Evolutionary conservation across 2,113 vertebrate genomes (phyloP).

Genomic region (Xenus cinereus): DNA sequence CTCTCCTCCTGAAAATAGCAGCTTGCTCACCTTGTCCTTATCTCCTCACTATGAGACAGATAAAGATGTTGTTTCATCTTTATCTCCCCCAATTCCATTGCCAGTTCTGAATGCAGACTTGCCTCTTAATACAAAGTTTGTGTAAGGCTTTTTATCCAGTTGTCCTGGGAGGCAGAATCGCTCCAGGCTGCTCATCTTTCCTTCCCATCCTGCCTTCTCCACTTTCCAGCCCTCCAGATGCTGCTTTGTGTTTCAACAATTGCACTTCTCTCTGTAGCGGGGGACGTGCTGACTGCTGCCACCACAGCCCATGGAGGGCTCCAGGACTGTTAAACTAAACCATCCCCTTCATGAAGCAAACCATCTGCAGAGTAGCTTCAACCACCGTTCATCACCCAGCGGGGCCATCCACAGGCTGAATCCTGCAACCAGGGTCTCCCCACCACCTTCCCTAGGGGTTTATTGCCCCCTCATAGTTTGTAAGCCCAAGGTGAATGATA

Average conservation of each 20-base stretch:
- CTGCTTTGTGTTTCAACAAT: not conserved
- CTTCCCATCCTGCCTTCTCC: not conserved
- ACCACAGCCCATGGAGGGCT: rapidly evolving
- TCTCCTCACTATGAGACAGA: not conserved
- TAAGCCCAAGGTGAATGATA: not conserved
- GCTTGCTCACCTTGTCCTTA: conserved; percentile 1
- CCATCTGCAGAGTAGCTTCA: not conserved
- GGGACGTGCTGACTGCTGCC: not conserved
- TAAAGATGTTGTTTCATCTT: not conserved
- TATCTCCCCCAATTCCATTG: not conserved
- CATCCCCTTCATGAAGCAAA: not conserved
- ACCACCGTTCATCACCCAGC: not conserved
- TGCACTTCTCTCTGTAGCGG: not conserved
- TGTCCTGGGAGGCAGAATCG: not conserved
- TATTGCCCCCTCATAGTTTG: not conserved
- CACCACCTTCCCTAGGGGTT: not conserved
- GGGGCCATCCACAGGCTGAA: not conserved
- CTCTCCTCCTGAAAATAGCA: not conserved
- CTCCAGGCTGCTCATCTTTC: not conserved
- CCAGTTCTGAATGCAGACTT: not conserved
- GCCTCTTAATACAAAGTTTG: not conserved
- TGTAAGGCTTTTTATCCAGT: not conserved
- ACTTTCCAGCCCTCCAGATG: not conserved
- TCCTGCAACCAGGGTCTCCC: not conserved
- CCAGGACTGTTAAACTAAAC: not conserved